Evolutionary conservation across 2,113 vertebrate species (phyloP).

Genomic region (Strix aluco): DNA sequence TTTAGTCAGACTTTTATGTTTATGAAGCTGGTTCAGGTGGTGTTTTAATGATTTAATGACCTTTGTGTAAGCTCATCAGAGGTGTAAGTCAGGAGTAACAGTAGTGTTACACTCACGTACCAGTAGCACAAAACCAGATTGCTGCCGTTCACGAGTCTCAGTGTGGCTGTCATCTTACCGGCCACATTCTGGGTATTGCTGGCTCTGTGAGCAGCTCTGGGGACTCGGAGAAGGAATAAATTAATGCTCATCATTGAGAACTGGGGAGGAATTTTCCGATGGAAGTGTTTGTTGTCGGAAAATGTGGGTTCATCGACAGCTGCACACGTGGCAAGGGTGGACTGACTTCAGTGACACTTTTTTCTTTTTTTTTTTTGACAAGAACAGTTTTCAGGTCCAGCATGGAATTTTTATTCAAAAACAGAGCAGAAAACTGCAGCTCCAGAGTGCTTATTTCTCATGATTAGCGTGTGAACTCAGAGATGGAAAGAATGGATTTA

Average conservation of each 20-base stretch:
- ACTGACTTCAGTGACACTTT: constrained; percentile 33
- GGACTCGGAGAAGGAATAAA: constrained; percentile 13
- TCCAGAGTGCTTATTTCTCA: neutral
- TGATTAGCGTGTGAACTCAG: neutral
- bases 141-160: neutral
- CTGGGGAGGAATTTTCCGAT: constrained; percentile 33
- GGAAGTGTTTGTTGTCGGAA: constrained; percentile 55
- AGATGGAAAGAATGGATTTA: neutral
- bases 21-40: neutral
- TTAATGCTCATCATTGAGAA: constrained; percentile 19
- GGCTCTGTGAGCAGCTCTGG: constrained; percentile 3
- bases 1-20: neutral
- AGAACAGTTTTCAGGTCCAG: constrained; percentile 17
- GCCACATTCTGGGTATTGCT: neutral
- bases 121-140: neutral
- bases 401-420: constrained; percentile 27
- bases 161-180: rapidly evolving
- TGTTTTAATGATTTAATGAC: neutral
- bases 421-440: neutral
- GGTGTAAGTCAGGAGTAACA: neutral
- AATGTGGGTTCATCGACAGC: constrained; percentile 54
- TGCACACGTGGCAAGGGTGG: constrained; percentile 35
- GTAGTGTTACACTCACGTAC: neutral
- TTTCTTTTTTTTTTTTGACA: neutral
- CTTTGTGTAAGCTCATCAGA: neutral